Conservation (phyloP, 2,888 invertebrate genomes). For the Baronia brevicornis region DNA sequence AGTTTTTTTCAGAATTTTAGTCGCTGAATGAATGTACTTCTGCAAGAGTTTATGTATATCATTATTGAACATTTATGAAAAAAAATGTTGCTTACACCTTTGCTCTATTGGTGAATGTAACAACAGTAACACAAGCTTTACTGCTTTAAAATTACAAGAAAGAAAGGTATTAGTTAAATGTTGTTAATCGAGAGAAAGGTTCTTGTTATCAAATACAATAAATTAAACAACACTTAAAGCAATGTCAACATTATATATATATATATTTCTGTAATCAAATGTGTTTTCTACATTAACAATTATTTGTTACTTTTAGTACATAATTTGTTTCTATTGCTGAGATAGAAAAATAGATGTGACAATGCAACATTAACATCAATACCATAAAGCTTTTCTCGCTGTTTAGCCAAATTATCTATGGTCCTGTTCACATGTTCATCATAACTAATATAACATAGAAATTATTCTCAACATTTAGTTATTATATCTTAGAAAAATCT, state of each 20-base stretch:
- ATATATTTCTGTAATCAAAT: constrained; percentile 50
- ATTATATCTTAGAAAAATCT: constrained; percentile 40
- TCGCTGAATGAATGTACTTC: no score
- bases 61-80: no score
- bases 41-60: no score
- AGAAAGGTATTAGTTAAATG: no score
- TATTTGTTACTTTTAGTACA: constrained; percentile 40
- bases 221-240: constrained; percentile 61
- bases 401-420: constrained; percentile 32
- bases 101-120: no score
- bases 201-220: no score
- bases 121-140: constrained; percentile 79
- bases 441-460: constrained; percentile 18
- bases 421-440: constrained; percentile 46
- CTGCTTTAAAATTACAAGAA: constrained; percentile 97
- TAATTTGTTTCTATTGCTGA: constrained; percentile 48
- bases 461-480: constrained; percentile 3
- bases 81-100: no score
- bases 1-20: no score
- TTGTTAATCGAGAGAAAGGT: no score
- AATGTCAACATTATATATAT: constrained; percentile 64
- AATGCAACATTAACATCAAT: constrained; percentile 49
- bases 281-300: constrained; percentile 54
- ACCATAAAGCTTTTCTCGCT: constrained; percentile 33
- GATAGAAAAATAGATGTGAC: constrained; percentile 64